Conservation (phyloP, 2,797 vertebrate genomes). For the Valencia hispanica region DNA sequence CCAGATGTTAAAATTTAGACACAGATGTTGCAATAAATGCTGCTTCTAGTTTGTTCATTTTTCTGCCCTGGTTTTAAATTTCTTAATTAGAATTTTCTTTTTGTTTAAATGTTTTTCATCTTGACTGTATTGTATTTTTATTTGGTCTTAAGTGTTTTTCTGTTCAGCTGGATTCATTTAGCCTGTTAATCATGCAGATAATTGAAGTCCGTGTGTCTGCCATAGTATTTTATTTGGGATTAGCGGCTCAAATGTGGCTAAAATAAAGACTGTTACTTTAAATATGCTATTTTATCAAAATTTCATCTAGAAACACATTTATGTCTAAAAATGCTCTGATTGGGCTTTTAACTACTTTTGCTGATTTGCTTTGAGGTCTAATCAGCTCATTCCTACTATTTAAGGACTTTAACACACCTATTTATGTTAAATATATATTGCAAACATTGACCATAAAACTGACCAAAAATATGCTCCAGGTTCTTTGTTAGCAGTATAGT, state of each 20-base stretch:
- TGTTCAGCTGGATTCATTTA: background rate
- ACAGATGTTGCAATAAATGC: background rate
- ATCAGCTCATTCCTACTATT: too few relatives aligned
- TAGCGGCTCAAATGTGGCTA: background rate
- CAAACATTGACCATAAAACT: too few relatives aligned
- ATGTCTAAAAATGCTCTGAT: background rate
- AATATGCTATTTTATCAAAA: background rate
- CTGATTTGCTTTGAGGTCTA: background rate
- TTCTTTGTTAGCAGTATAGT: too few relatives aligned
- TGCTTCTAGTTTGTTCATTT: background rate
- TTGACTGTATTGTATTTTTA: background rate
- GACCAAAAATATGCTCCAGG: too few relatives aligned
- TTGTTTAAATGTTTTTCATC: background rate
- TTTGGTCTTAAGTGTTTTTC: background rate
- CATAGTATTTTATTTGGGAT: background rate
- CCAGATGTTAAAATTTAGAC: background rate
- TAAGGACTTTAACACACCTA: too few relatives aligned
- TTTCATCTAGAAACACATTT: background rate
- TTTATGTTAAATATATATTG: too few relatives aligned
- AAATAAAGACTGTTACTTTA: background rate
- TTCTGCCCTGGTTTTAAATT: background rate
- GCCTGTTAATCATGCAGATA: background rate
- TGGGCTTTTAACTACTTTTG: background rate
- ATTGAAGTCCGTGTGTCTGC: background rate
- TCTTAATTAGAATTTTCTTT: background rate